Percentiles rank a stretch among this genome's conserved stretches.
These are phyloP conservation scores for Anolis apletophallus DNA, from an alignment of 2,797 vertebrate species.

Conservation along the genomic window DNA sequence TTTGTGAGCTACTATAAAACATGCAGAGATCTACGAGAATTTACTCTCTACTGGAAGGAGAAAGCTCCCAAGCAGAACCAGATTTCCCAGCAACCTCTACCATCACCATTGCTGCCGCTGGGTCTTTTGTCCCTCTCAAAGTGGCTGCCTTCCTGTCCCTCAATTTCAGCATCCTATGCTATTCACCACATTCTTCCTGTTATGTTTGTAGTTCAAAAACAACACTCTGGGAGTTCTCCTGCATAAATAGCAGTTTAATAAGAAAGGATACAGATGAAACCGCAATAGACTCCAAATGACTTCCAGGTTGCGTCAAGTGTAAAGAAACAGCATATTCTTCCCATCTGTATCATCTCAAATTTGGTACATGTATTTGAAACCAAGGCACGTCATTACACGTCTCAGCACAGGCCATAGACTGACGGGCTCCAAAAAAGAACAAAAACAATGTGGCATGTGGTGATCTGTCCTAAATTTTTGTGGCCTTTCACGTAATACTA, in stretches of 20 bases:
- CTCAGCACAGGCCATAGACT: conserved; percentile 48
- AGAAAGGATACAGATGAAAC: not conserved
- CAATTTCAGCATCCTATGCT: not conserved
- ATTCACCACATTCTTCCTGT: not conserved
- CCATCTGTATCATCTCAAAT: too few species aligned
- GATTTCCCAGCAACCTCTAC: too few species aligned
- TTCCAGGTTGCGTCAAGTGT: not conserved
- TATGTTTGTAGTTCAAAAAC: not conserved
- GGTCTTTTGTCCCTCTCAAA: not conserved
- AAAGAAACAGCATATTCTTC: not conserved
- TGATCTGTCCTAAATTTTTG: conserved; percentile 60
- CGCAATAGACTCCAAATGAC: not conserved
- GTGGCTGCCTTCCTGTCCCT: not conserved
- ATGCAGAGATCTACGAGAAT: not conserved
- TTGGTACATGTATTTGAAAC: conserved; percentile 23
- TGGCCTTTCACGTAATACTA: conserved; percentile 51
- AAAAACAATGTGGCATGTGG: conserved; percentile 42
- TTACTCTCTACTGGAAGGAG: not conserved
- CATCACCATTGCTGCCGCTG: not conserved
- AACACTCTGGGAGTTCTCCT: not conserved
- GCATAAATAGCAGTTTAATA: not conserved
- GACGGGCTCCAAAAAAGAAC: conserved; percentile 55
- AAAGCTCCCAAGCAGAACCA: not conserved
- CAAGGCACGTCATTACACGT: conserved; percentile 22
- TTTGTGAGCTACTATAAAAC: too few species aligned